These are phyloP conservation scores for Mythimna impura DNA, from an alignment of 2,888 invertebrate genomes.

Conservation along the genomic window DNA sequence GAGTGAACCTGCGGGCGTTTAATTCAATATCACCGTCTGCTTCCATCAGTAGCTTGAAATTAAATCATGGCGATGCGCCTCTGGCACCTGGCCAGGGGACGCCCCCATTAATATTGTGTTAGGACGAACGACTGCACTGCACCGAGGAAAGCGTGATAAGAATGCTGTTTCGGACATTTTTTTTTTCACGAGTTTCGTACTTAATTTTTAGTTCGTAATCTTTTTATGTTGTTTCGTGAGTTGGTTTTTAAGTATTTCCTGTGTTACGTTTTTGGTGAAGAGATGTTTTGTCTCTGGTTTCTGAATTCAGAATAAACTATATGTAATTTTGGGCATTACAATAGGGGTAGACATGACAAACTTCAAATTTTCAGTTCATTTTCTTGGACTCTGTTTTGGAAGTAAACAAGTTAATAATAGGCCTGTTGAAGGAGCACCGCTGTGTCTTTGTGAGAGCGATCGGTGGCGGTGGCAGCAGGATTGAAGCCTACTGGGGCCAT, in stretches of 20 bases:
- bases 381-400: no score
- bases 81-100: slow-evolving; percentile 63
- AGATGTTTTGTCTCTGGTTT: not conserved
- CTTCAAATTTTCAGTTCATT: no score
- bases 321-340: no score
- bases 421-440: no score
- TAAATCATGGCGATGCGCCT: slow-evolving; percentile 67
- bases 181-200: slow-evolving; percentile 19
- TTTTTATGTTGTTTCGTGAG: slow-evolving; percentile 27
- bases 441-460: no score
- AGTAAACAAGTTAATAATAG: no score
- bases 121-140: slow-evolving; percentile 63
- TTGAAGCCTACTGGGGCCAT: no score
- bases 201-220: slow-evolving; percentile 22
- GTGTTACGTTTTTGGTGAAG: not conserved
- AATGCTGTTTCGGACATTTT: slow-evolving; percentile 41
- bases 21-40: slow-evolving; percentile 66
- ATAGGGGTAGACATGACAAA: no score
- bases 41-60: slow-evolving; percentile 64
- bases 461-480: no score
- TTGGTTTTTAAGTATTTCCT: not conserved
- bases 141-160: slow-evolving; percentile 60
- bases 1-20: slow-evolving; percentile 53
- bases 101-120: slow-evolving; percentile 67
- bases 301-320: not conserved